Percentiles rank a stretch among this genome's conserved stretches.
Conservation (phyloP, 1,140 invertebrate genomes). For the Trichonephila clavipes region DNA sequence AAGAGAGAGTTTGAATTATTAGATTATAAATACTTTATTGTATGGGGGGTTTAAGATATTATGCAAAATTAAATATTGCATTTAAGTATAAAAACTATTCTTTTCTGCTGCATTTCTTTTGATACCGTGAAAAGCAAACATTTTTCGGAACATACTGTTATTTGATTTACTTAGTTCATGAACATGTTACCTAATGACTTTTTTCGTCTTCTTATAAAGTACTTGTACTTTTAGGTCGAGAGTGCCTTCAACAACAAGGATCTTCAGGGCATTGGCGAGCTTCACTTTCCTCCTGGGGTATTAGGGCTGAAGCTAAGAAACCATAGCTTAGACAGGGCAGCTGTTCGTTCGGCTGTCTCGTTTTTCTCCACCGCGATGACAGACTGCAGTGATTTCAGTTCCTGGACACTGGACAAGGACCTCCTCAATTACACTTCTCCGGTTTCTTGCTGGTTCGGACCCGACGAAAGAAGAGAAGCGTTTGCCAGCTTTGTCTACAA, state of each 20-base stretch:
- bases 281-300: conserved; percentile 53
- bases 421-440: conserved; percentile 53
- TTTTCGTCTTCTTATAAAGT: no score
- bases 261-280: not conserved
- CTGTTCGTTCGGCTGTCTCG: conserved; percentile 41
- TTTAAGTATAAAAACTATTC: no score
- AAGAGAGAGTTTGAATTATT: no score
- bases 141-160: no score
- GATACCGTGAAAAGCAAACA: no score
- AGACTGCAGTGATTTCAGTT: not conserved
- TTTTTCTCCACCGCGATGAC: conserved; percentile 42
- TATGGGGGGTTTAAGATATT: no score
- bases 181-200: no score
- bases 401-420: conserved; percentile 47
- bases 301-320: conserved; percentile 43
- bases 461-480: conserved; percentile 55
- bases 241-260: conserved; percentile 58
- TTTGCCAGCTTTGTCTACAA: conserved; percentile 54
- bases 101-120: no score
- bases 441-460: conserved; percentile 64
- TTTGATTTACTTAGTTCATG: no score
- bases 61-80: no score
- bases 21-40: no score
- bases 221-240: conserved; percentile 1
- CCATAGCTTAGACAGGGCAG: not conserved